Conservation (phyloP, 2,888 invertebrate genomes). For the Trichogramma evanescens region DNA sequence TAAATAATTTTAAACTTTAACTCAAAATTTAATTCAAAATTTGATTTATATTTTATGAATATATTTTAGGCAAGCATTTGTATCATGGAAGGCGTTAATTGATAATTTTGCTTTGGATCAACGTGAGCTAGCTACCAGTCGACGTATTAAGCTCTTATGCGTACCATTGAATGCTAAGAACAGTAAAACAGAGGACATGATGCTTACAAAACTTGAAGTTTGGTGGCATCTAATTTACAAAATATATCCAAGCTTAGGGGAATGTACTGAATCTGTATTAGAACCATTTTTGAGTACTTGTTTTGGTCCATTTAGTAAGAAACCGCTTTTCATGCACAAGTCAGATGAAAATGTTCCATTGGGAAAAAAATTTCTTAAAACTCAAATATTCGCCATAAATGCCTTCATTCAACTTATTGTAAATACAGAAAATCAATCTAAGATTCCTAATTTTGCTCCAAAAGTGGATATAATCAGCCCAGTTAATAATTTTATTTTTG, state of each 20-base stretch:
- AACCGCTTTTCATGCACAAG: slow-evolving; percentile 32
- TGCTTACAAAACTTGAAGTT: slow-evolving; percentile 61
- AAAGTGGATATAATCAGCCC: slow-evolving; percentile 34
- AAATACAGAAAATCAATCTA: slow-evolving; percentile 26
- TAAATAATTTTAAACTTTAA: slow-evolving; percentile 25
- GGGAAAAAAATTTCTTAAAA: slow-evolving; percentile 38
- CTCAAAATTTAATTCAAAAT: background rate
- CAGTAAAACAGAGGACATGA: slow-evolving; percentile 61
- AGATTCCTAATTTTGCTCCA: slow-evolving; percentile 23
- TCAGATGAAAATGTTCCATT: slow-evolving; percentile 36
- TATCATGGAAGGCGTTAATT: slow-evolving; percentile 52
- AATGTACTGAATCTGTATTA: slow-evolving; percentile 51
- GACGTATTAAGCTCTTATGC: slow-evolving; percentile 62
- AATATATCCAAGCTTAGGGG: slow-evolving; percentile 50
- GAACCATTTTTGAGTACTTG: slow-evolving; percentile 60
- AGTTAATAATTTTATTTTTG: slow-evolving; percentile 31
- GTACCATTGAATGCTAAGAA: slow-evolving; percentile 68
- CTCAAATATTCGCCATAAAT: slow-evolving; percentile 37
- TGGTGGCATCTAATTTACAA: slow-evolving; percentile 65
- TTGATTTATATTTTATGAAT: slow-evolving; percentile 1
- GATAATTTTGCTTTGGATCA: slow-evolving; percentile 57
- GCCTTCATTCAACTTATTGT: slow-evolving; percentile 38
- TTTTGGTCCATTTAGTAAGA: slow-evolving; percentile 53
- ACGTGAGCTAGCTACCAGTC: slow-evolving; percentile 53
- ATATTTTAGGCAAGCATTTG: slow-evolving; percentile 44